A percentile compares a stretch with the other conserved stretches of the same genome.
These are phyloP conservation scores for Machimus rusticus DNA, from an alignment of 2,888 invertebrate genomes.

Conservation along the genomic window DNA sequence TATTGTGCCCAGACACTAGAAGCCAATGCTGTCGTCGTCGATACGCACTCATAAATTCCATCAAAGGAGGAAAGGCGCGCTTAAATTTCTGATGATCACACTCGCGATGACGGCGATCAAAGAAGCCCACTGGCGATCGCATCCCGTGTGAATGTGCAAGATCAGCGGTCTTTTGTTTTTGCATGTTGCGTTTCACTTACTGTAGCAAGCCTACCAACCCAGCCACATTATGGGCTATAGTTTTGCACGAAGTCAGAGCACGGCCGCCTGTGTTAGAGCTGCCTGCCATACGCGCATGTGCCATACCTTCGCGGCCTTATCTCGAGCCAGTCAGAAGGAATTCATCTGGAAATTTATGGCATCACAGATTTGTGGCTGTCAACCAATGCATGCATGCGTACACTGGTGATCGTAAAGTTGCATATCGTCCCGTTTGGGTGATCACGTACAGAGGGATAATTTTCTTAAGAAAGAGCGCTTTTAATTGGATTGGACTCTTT, in stretches of 20 bases:
- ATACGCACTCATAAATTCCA: constrained; percentile 40
- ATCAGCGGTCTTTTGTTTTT: constrained; percentile 39
- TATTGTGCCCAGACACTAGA: constrained; percentile 15
- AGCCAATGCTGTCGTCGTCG: constrained; percentile 19
- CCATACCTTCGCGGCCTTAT: constrained; percentile 10
- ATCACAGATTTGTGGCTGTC: constrained; percentile 27
- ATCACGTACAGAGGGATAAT: constrained; percentile 39
- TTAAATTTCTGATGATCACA: constrained; percentile 40
- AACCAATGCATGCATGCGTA: constrained; percentile 8
- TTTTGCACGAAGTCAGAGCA: background rate
- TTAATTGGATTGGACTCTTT: constrained; percentile 42
- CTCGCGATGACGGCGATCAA: constrained; percentile 14
- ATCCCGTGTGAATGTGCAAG: constrained; percentile 31
- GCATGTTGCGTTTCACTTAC: background rate
- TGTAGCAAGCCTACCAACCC: background rate
- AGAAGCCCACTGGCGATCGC: constrained; percentile 27
- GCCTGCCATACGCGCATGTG: background rate
- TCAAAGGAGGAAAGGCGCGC: constrained; percentile 23
- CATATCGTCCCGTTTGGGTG: constrained; percentile 39
- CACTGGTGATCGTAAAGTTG: constrained; percentile 23
- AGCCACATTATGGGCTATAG: background rate
- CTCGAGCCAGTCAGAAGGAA: constrained; percentile 1
- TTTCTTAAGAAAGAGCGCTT: constrained; percentile 39
- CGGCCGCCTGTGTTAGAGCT: background rate
- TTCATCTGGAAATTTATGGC: constrained; percentile 39